Base-by-base conservation (phyloP, 2,797 vertebrate genomes). In the Synanceia verrucosa region DNA sequence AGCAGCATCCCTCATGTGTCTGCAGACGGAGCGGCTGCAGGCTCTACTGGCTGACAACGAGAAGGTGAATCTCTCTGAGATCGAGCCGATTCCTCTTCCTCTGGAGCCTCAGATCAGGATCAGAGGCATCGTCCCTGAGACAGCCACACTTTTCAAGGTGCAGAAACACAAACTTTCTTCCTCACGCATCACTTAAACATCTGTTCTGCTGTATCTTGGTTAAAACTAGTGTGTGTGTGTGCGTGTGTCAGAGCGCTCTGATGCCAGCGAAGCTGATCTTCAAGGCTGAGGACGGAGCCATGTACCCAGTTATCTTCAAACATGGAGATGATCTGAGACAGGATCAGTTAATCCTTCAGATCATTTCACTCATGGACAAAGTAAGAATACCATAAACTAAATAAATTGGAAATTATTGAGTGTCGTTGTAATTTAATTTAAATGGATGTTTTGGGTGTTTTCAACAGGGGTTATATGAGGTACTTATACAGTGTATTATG, bases 331-430 rank as follows among this genome's bases (percentile, higher is more conserved):
- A 99, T 88, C 93, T 99, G 69, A 94, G 97, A 43, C 98, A 99
- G 82, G 98, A 99, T 90, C 97, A 99, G 82, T 97, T 99, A 78
- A 99, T 99, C 89, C 95, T 99, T 63, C 98, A 99, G 89, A 99
- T 99, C 81, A 99, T 99, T 91, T 99, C 98, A 0, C 96, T 99
- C 39, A 99, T 99, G 98, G 98, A 99, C 91, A 98, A 98, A 94
- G 97, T 98, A 79, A 55, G 65, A 61, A 12, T 2, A 6, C 56
- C 10, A 6, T 41, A n/a, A 2, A 9, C 16, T 4, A 41, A n/a
- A n/a, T n/a, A n/a, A n/a, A n/a, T n/a, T n/a, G n/a, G n/a, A n/a
- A n/a, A n/a, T n/a, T n/a, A n/a, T n/a, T n/a, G n/a, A n/a, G n/a
- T n/a, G n/a, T n/a, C n/a, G n/a, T n/a, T n/a, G n/a, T n/a, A n/a